These are phyloP conservation scores for Hyperoodon ampullatus DNA, from an alignment of 2,113 vertebrate genomes.

Conservation along the genomic window DNA sequence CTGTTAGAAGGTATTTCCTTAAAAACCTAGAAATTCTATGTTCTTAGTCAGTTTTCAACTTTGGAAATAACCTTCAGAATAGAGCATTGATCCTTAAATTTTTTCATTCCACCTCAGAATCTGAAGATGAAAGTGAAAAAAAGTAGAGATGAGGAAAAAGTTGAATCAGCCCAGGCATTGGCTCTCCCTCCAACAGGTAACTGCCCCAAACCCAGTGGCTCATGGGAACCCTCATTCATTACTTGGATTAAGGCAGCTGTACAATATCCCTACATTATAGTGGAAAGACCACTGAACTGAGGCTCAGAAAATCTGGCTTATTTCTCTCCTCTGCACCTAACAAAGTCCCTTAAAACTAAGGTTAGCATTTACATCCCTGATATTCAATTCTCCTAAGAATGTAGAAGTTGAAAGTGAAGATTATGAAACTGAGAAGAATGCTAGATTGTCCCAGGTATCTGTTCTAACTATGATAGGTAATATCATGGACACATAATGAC, in stretches of 20 bases:
- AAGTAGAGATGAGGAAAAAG: neutral
- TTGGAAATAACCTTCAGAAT: neutral
- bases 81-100: neutral
- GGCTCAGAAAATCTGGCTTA: neutral
- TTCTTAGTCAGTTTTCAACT: neutral
- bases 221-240: neutral
- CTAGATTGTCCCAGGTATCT: neutral
- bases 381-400: neutral
- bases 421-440: neutral
- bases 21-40: neutral
- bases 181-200: neutral
- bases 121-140: neutral
- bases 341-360: neutral
- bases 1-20: neutral
- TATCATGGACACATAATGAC: neutral
- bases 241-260: neutral
- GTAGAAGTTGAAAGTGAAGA: neutral
- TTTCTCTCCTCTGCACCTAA: neutral
- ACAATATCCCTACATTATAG: fast-evolving
- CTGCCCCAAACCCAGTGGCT: neutral
- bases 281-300: neutral
- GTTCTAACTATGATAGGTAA: neutral
- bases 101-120: neutral
- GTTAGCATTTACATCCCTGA: neutral
- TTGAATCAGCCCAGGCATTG: neutral